A percentile compares a stretch with the other conserved stretches of the same genome.
These are phyloP conservation scores for Scaptomyza caliginosa DNA, from an alignment of 2,888 invertebrate species.

Conservation along the genomic window DNA sequence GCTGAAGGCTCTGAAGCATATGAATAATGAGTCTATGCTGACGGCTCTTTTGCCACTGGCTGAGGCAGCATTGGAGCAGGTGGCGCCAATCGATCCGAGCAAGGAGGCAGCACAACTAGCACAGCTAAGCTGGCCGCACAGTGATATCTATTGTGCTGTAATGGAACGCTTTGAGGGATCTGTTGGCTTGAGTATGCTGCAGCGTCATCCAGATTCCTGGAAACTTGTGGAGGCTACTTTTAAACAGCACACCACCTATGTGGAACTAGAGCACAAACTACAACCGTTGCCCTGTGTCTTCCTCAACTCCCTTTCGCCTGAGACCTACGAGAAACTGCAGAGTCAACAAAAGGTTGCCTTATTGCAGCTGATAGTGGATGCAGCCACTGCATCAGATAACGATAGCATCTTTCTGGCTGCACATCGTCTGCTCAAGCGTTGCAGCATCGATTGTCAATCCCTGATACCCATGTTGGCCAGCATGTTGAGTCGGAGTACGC, in stretches of 20 bases:
- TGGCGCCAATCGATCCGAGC: neutral
- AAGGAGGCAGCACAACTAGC: constrained; percentile 40
- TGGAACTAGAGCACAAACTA: constrained; percentile 65
- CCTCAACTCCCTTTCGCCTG: constrained; percentile 72
- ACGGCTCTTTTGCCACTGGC: constrained; percentile 67
- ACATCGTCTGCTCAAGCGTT: constrained; percentile 87
- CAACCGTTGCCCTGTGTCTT: constrained; percentile 80
- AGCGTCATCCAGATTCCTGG: constrained; percentile 85
- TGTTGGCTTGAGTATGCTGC: constrained; percentile 41
- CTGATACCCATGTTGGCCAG: constrained; percentile 86
- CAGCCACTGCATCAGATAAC: constrained; percentile 86
- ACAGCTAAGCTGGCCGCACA: constrained; percentile 85
- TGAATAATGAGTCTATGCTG: constrained; percentile 68
- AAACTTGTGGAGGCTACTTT: constrained; percentile 86
- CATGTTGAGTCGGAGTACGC: constrained; percentile 84
- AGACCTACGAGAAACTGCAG: constrained; percentile 84
- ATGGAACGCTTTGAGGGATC: constrained; percentile 86
- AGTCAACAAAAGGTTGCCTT: constrained; percentile 84
- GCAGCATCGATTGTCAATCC: constrained; percentile 87
- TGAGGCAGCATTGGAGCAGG: constrained; percentile 45
- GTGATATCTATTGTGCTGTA: constrained; percentile 85
- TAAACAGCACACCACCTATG: constrained; percentile 84
- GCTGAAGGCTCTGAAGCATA: constrained; percentile 71
- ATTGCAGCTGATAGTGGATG: constrained; percentile 85
- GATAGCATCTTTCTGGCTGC: constrained; percentile 87